Evolutionary conservation across 2,888 invertebrate genomes (phyloP), one percentile per base, ranked within the genome.

Genomic region (Drosophila picticornis): DNA sequence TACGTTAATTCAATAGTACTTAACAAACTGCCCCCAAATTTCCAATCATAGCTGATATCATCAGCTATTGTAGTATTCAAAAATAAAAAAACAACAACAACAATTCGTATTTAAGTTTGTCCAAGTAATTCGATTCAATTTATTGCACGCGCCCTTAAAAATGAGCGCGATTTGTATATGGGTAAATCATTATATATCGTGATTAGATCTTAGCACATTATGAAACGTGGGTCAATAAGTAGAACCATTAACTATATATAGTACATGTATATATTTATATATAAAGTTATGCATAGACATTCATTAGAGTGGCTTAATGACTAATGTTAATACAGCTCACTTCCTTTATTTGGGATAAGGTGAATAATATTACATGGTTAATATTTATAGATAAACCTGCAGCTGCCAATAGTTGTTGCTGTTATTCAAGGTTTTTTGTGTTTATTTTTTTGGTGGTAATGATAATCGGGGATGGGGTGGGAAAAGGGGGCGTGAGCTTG

Each of bases 321-420:
- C 25, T 51, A 55, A 48, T 56, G 71, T 75, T 65, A 75, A 64
- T 75, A 75, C 70, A 75, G 64, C 48, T 61, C 48, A 50, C 62
- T 52, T 11, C 19, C 9, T 59, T 40, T 19, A 56, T 46, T 43
- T 40, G 27, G 40, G 19, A 51, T 29, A 40, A 40, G 36, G 32
- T 55, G 32, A 62, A 31, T 22, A 40, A 31, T 34, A 36, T 16
- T 31, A 27, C 0, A 51, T 16, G 16, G 16, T 46, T 46, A 46
- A 16, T 46, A 2, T 22, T 59, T 34, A 7, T 38, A 29, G 19
- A 10, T 59, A 22, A 19, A 31, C 22, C 36, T 32, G 59, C 55
- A 72, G 75, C 61, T 73, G 77, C 60, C 73, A 62, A 40, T 72
- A 38, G 43, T 65, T 34, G 51, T 36, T 46, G 13, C 22, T 67